Conservation (phyloP, 2,797 vertebrate genomes). For the Rallus crepitans region DNA sequence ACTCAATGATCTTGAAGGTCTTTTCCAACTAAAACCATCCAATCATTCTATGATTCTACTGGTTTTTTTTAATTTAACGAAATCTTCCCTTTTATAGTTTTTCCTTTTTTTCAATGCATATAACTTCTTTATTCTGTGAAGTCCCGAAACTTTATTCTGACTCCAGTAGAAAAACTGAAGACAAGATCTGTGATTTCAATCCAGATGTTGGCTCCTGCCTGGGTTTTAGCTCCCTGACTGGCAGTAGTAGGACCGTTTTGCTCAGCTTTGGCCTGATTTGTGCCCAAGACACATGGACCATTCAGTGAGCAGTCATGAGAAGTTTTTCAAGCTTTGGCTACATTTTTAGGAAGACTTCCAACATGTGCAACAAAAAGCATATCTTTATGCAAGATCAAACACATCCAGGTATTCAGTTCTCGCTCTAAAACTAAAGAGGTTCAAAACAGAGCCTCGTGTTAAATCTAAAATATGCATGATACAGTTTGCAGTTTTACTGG, state of each 20-base stretch:
- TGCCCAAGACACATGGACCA: fast-evolving
- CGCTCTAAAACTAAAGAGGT: not conserved
- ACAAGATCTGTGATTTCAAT: not conserved
- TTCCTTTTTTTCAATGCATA: not conserved
- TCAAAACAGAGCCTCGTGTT: not conserved
- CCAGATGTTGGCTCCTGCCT: not conserved
- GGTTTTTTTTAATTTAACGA: not conserved
- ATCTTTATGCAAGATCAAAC: not conserved
- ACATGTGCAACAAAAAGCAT: not conserved
- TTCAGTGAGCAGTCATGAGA: not conserved
- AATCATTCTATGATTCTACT: too few relatives aligned
- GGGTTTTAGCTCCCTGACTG: not conserved
- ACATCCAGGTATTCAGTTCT: not conserved
- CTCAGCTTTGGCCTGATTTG: not conserved
- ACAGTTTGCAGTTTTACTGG: not conserved
- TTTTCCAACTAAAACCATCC: too few relatives aligned
- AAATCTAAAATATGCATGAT: not conserved
- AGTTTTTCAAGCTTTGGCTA: not conserved
- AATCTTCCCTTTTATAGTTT: not conserved
- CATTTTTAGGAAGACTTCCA: not conserved
- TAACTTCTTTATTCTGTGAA: not conserved
- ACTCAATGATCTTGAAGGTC: too few relatives aligned
- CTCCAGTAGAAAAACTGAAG: not conserved
- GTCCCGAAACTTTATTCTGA: not conserved
- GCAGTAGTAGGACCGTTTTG: too few relatives aligned